phyloP scores from a whole-genome alignment of 1,140 invertebrate genomes.

The Apocrypta bakeri region DNA sequence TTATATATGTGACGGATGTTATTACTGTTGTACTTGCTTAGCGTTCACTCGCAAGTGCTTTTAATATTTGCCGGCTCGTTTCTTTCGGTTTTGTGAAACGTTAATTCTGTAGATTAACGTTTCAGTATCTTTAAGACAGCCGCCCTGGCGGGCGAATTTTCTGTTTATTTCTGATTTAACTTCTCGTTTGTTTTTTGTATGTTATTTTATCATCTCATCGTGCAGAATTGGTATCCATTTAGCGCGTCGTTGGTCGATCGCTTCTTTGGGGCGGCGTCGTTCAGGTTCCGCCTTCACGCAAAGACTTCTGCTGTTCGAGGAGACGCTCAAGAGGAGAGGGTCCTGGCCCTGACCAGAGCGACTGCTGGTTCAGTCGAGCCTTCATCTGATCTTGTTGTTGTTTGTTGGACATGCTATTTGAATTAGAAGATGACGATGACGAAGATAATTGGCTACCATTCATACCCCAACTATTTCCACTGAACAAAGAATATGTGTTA shows the following conservation, averaged over 20 bases:
- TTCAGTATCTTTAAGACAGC: conserved; percentile 19
- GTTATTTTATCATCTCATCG: conserved; percentile 24
- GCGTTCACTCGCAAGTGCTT: conserved; percentile 8
- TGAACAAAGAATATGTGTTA: conserved; percentile 82
- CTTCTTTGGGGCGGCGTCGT: conserved; percentile 38
- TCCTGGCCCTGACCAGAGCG: conserved; percentile 85
- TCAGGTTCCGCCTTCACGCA: conserved; percentile 72
- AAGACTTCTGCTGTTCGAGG: conserved; percentile 86
- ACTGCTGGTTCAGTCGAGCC: conserved; percentile 75
- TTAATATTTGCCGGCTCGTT: conserved; percentile 10
- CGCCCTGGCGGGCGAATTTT: conserved; percentile 21
- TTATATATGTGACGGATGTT: conserved; percentile 19
- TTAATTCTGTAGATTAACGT: not conserved
- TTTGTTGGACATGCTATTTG: not conserved
- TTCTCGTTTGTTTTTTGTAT: conserved; percentile 15
- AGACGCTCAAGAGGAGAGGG: conserved; percentile 86
- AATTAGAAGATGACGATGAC: conserved; percentile 45
- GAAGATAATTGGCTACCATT: conserved; percentile 57
- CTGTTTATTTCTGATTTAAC: not conserved
- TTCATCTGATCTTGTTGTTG: conserved; percentile 61
- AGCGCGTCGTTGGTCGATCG: conserved; percentile 49
- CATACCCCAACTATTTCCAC: conserved; percentile 75
- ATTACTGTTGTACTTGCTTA: conserved; percentile 14
- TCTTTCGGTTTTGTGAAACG: conserved; percentile 8
- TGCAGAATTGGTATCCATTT: conserved; percentile 46